Evolutionary conservation across 2,888 invertebrate species (phyloP), one percentile per base, ranked within the genome.

Genomic region (Trissonchulus latispiculum): DNA sequence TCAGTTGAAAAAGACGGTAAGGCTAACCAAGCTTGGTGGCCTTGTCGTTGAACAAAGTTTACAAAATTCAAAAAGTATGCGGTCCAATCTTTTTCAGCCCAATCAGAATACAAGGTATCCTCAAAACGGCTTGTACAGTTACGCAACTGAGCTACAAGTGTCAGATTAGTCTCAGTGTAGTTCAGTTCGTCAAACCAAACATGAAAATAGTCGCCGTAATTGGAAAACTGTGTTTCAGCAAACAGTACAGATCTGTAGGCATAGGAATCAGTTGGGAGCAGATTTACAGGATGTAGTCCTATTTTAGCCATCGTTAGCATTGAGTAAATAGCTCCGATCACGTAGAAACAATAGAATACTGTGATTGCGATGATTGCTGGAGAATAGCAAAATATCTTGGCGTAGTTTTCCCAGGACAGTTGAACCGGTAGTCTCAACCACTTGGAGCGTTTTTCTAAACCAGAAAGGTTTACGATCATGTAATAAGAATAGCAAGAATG

Each of bases 61-160:
- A 48, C 23, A 23, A 48, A 48, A 8, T 48, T 8, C 23, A 48
- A 23, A 48, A 48, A 48, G 23, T 48, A 8, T 15, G 23, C 8
- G 23, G 48, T 48, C 66, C 66, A 64, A 33, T 64, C 35, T 8
- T 64, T 8, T 64, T 64, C 66, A 64, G 66, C 66, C 8, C 8
- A 15, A 15, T 33, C 31, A 8, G 66, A 64, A 28, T 64, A n/a
- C 18, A 15, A 8, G n/a, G 66, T 32, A 64, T 64, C 8, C 66
- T 64, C 66, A 64, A 64, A 64, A 15, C n/a, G 31, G 8, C 15
- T 15, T n/a, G 28, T 64, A 15, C 28, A 18, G 18, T 29, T 33
- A 28, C 35, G 32, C n/a, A 64, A 33, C 18, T 8, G 8, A 15
- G 8, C 66, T 8, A 64, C 18, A 64, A 64, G 28, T 32, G 8